A percentile compares a stretch with the other conserved stretches of the same genome.
These are phyloP conservation scores for Ranitomeya variabilis DNA, from an alignment of 2,113 vertebrate species.

Conservation along the genomic window DNA sequence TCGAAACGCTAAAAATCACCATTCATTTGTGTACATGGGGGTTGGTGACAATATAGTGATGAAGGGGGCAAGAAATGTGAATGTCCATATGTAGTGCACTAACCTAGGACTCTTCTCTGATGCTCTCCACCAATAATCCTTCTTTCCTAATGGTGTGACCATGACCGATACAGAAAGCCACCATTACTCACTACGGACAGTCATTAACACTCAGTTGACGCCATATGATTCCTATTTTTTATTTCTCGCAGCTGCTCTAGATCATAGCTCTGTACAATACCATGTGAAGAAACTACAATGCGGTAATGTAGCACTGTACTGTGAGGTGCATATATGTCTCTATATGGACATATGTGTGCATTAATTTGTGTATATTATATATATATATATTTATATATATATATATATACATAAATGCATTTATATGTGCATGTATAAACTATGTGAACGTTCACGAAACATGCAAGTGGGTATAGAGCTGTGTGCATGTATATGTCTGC, in stretches of 20 bases:
- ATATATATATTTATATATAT: too few species aligned
- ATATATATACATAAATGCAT: too few species aligned
- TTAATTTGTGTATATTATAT: too few species aligned
- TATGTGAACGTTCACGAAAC: too few species aligned
- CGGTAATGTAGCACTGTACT: neutral
- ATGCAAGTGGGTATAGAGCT: too few species aligned
- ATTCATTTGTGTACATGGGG: neutral
- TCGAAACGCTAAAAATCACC: neutral
- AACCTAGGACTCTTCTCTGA: neutral
- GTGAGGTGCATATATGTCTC: neutral
- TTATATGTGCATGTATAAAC: too few species aligned
- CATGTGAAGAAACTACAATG: too few species aligned
- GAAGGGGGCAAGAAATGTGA: neutral
- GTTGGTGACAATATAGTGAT: too few species aligned
- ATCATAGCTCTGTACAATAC: neutral
- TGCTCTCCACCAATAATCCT: neutral
- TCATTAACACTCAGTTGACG: neutral
- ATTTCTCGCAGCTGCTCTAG: neutral
- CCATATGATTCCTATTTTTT: neutral
- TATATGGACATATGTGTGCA: neutral
- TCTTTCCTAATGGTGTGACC: neutral
- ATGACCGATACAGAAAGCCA: neutral
- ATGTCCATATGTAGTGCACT: neutral
- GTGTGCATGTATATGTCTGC: too few species aligned
- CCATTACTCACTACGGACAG: neutral